phyloP scores from a whole-genome alignment of 2,888 invertebrate genomes.

The Phyllotreta striolata region DNA sequence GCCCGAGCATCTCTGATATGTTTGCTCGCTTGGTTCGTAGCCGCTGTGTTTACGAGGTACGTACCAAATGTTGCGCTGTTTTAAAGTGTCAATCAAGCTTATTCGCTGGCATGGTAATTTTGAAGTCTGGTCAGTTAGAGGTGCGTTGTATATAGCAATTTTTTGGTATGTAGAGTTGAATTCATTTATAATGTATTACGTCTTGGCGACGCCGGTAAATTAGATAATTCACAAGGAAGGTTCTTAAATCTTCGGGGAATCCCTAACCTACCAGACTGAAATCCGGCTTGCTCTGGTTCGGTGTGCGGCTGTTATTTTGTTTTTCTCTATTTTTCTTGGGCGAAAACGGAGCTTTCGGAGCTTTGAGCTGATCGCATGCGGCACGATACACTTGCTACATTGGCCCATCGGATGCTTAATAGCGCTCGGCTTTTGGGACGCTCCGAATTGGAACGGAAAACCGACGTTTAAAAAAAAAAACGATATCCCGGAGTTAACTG shows the following conservation, averaged over 20 bases:
- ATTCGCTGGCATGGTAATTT: neutral
- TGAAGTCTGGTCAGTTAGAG: too few species aligned
- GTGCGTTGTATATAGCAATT: neutral
- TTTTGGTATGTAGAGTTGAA: neutral
- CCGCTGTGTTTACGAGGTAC: conserved; percentile 87
- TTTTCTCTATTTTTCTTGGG: neutral
- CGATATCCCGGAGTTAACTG: too few species aligned
- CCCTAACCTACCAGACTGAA: conserved; percentile 24
- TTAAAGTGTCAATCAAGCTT: neutral
- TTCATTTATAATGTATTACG: too few species aligned
- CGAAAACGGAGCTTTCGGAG: conserved; percentile 3
- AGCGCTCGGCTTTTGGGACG: too few species aligned
- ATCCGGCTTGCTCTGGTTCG: conserved; percentile 2
- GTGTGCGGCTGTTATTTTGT: neutral
- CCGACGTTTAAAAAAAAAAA: too few species aligned
- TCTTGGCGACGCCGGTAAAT: too few species aligned
- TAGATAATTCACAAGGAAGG: conserved; percentile 11
- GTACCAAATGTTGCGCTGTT: conserved; percentile 35
- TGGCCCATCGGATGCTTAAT: too few species aligned
- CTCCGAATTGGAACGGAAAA: too few species aligned
- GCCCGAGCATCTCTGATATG: conserved; percentile 84
- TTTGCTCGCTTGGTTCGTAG: conserved; percentile 82
- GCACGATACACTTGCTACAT: neutral
- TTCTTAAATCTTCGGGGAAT: conserved; percentile 11
- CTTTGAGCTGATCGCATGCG: conserved; percentile 8